Evolutionary conservation across 2,888 invertebrate species (phyloP).

Genomic region (Rotaria sp.): DNA sequence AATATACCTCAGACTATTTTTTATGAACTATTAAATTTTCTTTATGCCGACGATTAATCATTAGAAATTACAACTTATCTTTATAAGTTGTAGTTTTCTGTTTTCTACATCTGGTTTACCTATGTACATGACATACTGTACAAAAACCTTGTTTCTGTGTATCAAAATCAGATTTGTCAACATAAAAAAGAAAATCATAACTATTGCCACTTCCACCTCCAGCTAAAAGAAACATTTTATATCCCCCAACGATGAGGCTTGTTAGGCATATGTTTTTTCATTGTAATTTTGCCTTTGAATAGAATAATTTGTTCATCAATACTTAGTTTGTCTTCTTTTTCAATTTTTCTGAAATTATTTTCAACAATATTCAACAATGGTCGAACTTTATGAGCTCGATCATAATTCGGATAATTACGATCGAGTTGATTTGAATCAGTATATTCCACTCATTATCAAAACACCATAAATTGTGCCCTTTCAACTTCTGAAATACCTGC

Average conservation of each 20-base stretch:
- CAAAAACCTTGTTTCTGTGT: no score
- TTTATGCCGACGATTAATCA: no score
- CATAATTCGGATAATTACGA: constrained; percentile 36
- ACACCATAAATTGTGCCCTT: no score
- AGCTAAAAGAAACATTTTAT: constrained; percentile 41
- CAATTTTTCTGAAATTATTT: constrained; percentile 37
- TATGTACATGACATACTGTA: no score
- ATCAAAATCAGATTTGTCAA: not conserved
- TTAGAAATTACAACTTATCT: no score
- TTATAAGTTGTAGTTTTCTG: no score
- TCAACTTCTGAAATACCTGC: not conserved
- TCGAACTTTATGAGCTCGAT: constrained; percentile 42
- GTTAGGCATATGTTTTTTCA: constrained; percentile 41
- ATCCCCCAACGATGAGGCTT: constrained; percentile 43
- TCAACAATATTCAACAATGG: constrained; percentile 41
- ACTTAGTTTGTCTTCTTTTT: constrained; percentile 30
- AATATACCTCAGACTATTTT: no score
- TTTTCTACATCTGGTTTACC: no score
- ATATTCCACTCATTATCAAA: not conserved
- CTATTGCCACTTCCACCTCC: not conserved
- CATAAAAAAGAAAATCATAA: not conserved
- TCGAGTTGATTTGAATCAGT: constrained; percentile 31
- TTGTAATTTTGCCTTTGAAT: constrained; percentile 40
- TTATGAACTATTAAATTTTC: no score
- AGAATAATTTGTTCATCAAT: constrained; percentile 37